A percentile compares a stretch with the other conserved stretches of the same genome.
phyloP scores from a whole-genome alignment of 2,888 invertebrate genomes.

The Blastobasis lacticolella region DNA sequence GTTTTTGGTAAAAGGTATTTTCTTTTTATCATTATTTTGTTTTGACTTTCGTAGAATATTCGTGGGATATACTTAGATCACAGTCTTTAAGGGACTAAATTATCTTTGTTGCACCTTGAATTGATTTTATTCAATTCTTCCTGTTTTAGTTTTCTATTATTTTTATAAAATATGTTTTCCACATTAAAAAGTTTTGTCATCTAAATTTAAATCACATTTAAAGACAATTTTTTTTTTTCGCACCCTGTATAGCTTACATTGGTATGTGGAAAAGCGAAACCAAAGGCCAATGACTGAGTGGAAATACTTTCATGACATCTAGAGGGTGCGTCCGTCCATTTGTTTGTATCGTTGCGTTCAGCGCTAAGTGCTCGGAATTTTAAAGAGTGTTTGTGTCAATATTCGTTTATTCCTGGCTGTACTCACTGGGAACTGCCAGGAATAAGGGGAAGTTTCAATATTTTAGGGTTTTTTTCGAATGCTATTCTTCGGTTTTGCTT shows the following conservation, averaged over 20 bases:
- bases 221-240: neutral
- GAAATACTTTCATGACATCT: neutral
- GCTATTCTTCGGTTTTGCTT: too few relatives aligned
- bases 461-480: too few relatives aligned
- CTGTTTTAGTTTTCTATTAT: neutral
- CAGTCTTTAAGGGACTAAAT: neutral
- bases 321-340: neutral
- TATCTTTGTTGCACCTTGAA: neutral
- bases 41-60: too few relatives aligned
- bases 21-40: too few relatives aligned
- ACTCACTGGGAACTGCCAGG: too few relatives aligned
- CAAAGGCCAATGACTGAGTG: neutral
- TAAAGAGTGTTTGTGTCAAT: too few relatives aligned
- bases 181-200: neutral
- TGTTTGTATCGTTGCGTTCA: neutral
- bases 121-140: neutral
- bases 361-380: too few relatives aligned
- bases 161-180: neutral
- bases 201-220: neutral
- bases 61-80: too few relatives aligned
- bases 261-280: neutral
- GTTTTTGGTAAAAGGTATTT: too few relatives aligned
- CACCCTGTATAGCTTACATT: neutral
- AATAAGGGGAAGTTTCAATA: too few relatives aligned
- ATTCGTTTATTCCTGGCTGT: too few relatives aligned